These are phyloP conservation scores for Clinocottus analis DNA, from an alignment of 2,113 vertebrate species.

Conservation along the genomic window DNA sequence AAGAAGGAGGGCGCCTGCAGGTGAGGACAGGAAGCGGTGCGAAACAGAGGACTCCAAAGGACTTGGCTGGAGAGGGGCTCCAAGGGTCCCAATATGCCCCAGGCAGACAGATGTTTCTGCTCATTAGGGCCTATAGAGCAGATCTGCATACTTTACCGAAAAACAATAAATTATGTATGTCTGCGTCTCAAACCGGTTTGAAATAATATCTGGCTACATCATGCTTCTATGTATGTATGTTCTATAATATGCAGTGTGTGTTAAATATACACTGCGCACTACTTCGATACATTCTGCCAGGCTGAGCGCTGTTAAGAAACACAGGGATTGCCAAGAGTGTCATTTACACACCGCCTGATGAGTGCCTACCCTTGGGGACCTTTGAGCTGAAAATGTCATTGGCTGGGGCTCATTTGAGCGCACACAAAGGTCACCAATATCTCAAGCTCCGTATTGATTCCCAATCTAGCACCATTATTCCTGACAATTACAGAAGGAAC, in stretches of 20 bases:
- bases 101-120: constrained; percentile 71
- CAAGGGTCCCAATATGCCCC: constrained; percentile 48
- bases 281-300: constrained; percentile 25
- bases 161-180: constrained; percentile 69
- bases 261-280: neutral
- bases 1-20: constrained; percentile 47
- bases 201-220: neutral
- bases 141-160: constrained; percentile 34
- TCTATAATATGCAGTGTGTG: neutral
- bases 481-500: constrained; percentile 66
- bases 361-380: constrained; percentile 66
- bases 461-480: constrained; percentile 68
- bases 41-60: constrained; percentile 24
- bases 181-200: constrained; percentile 20
- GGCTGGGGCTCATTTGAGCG: constrained; percentile 61
- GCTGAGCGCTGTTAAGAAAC: constrained; percentile 45
- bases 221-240: neutral
- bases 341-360: constrained; percentile 65
- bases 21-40: constrained; percentile 41
- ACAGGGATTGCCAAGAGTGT: constrained; percentile 55
- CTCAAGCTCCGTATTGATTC: constrained; percentile 78
- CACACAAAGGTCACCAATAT: constrained; percentile 81
- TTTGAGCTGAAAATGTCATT: constrained; percentile 76
- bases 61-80: constrained; percentile 17
- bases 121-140: constrained; percentile 55